Percentiles rank a stretch among this genome's conserved stretches.
Conservation (phyloP, 53 echinoderm and acorn worm genomes). For the Paracentrotus lividus region DNA sequence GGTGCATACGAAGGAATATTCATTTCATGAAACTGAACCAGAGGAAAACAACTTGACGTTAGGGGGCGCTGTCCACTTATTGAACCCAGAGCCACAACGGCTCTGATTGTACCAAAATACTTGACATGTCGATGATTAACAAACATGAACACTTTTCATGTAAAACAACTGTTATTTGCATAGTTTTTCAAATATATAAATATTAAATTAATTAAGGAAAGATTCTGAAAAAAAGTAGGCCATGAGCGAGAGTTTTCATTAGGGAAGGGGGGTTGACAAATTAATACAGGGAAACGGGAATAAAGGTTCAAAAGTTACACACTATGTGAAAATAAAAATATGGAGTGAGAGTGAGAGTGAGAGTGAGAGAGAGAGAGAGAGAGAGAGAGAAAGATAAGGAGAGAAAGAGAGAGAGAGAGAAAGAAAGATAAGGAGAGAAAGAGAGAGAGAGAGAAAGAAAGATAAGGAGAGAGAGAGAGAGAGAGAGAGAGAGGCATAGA, state of each 20-base stretch:
- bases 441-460: background rate
- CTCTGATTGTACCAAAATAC: background rate
- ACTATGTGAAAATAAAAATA: no score
- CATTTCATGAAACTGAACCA: no score
- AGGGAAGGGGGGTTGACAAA: no score
- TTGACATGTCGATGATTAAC: background rate
- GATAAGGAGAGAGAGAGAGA: no score
- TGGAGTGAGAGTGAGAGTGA: no score
- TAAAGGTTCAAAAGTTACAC: no score
- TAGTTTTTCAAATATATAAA: no score
- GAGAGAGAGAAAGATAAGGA: background rate
- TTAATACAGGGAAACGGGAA: no score
- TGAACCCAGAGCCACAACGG: no score
- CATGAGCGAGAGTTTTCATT: background rate
- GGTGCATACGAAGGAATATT: background rate
- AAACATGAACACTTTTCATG: background rate
- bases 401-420: background rate
- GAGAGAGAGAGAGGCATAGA: no score
- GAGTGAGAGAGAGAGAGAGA: background rate
- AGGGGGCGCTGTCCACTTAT: slow-evolving; percentile 8
- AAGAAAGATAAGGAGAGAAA: no score
- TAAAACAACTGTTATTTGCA: no score
- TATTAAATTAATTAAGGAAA: background rate
- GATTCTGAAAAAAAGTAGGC: background rate
- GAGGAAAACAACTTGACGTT: background rate